Evolutionary conservation across 2,888 invertebrate species (phyloP).

Genomic region (Acronicta alni): DNA sequence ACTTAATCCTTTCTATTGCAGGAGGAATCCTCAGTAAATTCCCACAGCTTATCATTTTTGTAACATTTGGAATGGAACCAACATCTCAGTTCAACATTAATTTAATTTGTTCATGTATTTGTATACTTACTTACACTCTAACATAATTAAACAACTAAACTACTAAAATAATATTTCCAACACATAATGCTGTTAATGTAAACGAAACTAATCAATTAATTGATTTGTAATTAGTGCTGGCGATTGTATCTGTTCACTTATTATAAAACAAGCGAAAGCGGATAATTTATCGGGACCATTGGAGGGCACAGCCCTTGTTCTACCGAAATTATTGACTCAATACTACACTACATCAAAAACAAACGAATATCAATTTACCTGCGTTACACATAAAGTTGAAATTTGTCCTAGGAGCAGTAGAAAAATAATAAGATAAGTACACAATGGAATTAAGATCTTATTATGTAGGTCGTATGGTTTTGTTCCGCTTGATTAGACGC

Average conservation of each 20-base stretch:
- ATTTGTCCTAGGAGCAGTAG: neutral
- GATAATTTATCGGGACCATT: conserved; percentile 56
- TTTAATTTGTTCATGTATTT: neutral
- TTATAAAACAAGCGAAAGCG: conserved; percentile 49
- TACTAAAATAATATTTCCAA: neutral
- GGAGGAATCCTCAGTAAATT: too few relatives aligned
- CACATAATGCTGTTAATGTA: conserved; percentile 10
- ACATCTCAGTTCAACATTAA: too few relatives aligned
- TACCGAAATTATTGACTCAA: conserved; percentile 66
- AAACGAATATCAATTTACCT: conserved; percentile 50
- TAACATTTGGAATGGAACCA: too few relatives aligned
- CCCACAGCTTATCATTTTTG: too few relatives aligned
- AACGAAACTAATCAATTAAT: conserved; percentile 45
- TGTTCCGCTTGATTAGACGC: conserved; percentile 57
- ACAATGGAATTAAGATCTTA: conserved; percentile 69
- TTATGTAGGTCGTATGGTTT: conserved; percentile 56
- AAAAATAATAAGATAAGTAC: conserved; percentile 59
- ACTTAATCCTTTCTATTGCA: too few relatives aligned
- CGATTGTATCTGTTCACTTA: conserved; percentile 54
- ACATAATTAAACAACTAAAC: conserved; percentile 2
- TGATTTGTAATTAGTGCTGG: conserved; percentile 39
- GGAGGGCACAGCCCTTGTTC: conserved; percentile 60
- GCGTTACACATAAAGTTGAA: conserved; percentile 28
- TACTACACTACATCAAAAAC: conserved; percentile 36
- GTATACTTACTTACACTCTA: neutral